Evolutionary conservation across 2,113 vertebrate species (phyloP), one percentile per base, ranked within the genome.

Genomic region (Mastomys coucha): DNA sequence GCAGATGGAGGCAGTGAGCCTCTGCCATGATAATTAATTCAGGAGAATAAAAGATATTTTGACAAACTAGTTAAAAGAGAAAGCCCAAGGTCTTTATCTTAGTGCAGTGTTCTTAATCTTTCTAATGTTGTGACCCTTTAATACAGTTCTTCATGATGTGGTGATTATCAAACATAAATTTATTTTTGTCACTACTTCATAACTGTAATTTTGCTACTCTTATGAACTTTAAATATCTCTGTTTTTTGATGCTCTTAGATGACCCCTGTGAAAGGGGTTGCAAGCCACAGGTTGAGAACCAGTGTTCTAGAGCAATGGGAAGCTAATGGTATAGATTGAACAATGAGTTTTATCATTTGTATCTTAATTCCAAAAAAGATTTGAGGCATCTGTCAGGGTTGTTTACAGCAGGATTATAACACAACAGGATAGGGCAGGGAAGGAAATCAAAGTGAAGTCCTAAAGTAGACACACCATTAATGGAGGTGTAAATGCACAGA

Each of bases 321-420:
- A 69, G 22, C 33, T 70, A 28, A 72, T 84, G 45, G 1, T 91
- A 60, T 53, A 51, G 60, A 85, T 86, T 82, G 90, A 94, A 5
- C 51, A 67, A 81, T 95, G 42, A 72, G 7, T 80, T 93, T 95
- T 60, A 86, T 91, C 82, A 67, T 96, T 91, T 96, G 60, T 96
- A 51, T 90, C 39, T 93, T 96, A 88, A 91, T 94, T 91, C 42
- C 58, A 76, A 39, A 56, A 94, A 91, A 76, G 24, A 58, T 67
- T 87, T 78, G n/a, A 94, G 42, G 36, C 63, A 8, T 89, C 77
- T 89, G 2, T 93, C 26, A 19, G 76, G 77, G 31, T 91, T 96
- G 69, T 86, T 92, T 63, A 42, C n/a, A 84, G 14, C 81, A 63
- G 14, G 39, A 31, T 85, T 96, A n/a, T 26, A 91, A 51, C 89